Percentiles rank a stretch among this genome's conserved stretches.
These are phyloP conservation scores for Aphelocoma californica DNA, from an alignment of 2,797 vertebrate genomes.

Conservation along the genomic window DNA sequence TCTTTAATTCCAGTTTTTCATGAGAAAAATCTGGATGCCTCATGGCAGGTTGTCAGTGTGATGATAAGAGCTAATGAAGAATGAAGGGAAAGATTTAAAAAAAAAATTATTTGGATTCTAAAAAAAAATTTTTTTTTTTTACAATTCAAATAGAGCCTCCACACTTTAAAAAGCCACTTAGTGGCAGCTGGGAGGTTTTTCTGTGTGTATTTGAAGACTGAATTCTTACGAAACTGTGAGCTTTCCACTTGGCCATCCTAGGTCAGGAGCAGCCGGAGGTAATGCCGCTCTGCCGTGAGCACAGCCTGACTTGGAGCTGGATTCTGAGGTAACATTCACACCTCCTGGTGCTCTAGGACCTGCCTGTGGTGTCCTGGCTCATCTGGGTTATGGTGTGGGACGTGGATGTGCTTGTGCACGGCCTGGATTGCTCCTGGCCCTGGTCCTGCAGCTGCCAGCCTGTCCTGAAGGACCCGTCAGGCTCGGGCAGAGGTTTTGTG, in stretches of 20 bases:
- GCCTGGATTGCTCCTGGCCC: not conserved
- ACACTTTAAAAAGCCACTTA: not conserved
- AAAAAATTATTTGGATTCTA: not conserved
- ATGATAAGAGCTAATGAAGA: not conserved
- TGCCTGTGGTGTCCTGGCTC: not conserved
- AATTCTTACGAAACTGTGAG: not conserved
- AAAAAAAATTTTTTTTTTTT: not conserved
- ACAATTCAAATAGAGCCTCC: not conserved
- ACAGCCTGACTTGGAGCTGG: not conserved
- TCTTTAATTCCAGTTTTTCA: constrained; percentile 17
- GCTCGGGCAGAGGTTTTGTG: not conserved
- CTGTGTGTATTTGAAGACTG: not conserved
- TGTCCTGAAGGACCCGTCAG: not conserved
- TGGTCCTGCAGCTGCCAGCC: not conserved
- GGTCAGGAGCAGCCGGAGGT: not conserved
- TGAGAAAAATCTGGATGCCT: constrained; percentile 18
- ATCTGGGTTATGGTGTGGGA: fast-evolving
- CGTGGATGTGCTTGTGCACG: not conserved
- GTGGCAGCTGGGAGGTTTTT: not conserved
- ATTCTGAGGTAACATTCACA: fast-evolving
- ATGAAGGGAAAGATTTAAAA: not conserved
- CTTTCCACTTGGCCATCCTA: not conserved
- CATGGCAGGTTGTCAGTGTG: not conserved
- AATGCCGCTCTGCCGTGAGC: fast-evolving
- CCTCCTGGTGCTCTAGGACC: not conserved